Base-by-base conservation (phyloP, 2,113 vertebrate genomes). In the Mionectes macconnelli region DNA sequence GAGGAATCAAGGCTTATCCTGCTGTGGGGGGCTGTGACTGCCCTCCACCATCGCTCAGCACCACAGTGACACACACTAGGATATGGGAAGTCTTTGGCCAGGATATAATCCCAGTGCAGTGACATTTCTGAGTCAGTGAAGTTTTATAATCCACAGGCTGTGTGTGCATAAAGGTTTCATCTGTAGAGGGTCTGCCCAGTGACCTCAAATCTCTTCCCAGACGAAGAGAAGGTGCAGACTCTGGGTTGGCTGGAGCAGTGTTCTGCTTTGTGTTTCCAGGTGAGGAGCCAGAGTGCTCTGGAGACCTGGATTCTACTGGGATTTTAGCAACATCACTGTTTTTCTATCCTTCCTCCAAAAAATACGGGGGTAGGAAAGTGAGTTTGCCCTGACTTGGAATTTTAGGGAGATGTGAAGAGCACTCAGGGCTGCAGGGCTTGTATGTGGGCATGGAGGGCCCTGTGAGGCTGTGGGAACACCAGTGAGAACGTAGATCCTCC, bases 51-150 rank as follows among this genome's bases (percentile, higher is more conserved):
- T 21, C 6, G 15, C 42, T 60, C 45, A 56, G 63, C 35, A 7
- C 16, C 0, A 0, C 5, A 2, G 35, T 12, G 67, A 21, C 52
- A 5, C 33, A 6, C 10, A 1, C 25, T 14, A 44, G 27, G 33
- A 5, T 9, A 24, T 2, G 19, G 49, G 40, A 31, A 11, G 6
- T 20, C 31, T 85, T 62, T 57, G 35, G 30, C 53, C 1, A 1
- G 11, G 56, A 1, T 25, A 2, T 1, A 49, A 16, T 21, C 60
- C 74, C 30, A 11, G 10, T 1, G 33, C 55, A 64, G 33, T 17
- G 55, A 22, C 12, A 5, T n/a, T 39, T 35, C 4, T 50, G 47
- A 66, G 42, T 11, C 0, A 0, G 14, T 69, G 40, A 67, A 50
- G 30, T 45, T 60, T 31, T 23, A 3, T 22, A 30, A 44, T 33